These are phyloP conservation scores for Stigmatopora argus DNA, from an alignment of 2,113 vertebrate species.

Conservation along the genomic window DNA sequence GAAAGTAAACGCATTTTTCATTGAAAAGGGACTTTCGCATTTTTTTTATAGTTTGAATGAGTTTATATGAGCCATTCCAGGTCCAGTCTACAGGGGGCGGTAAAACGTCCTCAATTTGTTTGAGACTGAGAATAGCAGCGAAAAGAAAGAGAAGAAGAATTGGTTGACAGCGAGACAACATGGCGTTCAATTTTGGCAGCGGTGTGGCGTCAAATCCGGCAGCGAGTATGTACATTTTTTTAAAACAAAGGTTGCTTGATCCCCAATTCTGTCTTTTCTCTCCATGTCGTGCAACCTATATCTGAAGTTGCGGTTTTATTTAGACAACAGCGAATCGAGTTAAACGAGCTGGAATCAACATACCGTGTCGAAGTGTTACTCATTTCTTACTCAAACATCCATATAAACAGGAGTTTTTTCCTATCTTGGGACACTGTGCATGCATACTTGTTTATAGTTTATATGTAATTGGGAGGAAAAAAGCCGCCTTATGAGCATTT, in stretches of 20 bases:
- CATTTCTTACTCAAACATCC: too few relatives aligned
- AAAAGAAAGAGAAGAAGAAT: background rate
- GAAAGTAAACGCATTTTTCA: background rate
- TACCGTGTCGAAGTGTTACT: too few relatives aligned
- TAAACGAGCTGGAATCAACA: background rate
- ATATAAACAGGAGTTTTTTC: too few relatives aligned
- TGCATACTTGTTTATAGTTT: too few relatives aligned
- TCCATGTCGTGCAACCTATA: background rate
- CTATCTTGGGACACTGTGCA: too few relatives aligned
- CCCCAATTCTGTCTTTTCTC: too few relatives aligned
- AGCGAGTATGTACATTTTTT: conserved; percentile 51
- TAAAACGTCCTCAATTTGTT: background rate
- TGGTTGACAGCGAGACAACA: conserved; percentile 26
- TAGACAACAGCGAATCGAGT: background rate
- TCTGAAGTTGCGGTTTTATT: background rate
- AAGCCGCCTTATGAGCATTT: too few relatives aligned
- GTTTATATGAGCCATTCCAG: too few relatives aligned
- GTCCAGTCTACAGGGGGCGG: background rate
- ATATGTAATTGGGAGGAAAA: too few relatives aligned
- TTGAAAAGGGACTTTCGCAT: background rate
- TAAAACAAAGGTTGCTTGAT: too few relatives aligned
- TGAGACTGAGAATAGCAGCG: background rate
- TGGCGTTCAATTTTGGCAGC: conserved; percentile 77
- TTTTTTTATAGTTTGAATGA: background rate
- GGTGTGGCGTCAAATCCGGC: conserved; percentile 50